Evolutionary conservation across 35 echinoderm and acorn worm species (phyloP).

Genomic region (Ptychodera flava): DNA sequence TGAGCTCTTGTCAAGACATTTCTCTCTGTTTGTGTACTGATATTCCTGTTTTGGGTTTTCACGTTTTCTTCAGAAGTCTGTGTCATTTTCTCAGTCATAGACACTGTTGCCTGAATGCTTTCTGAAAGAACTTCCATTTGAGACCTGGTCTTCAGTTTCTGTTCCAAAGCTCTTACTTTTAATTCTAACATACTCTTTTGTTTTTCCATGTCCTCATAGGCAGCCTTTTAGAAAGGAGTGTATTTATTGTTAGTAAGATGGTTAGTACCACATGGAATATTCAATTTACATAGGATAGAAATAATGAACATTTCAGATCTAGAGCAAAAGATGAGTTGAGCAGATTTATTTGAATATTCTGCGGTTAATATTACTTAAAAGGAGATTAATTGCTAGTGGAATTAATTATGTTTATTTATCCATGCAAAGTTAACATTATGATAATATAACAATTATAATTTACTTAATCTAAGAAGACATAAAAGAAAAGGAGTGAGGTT

Average conservation of each 20-base stretch:
- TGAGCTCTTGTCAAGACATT: background rate
- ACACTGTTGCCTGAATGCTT: background rate
- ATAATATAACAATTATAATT: too few relatives aligned
- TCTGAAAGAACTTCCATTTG: background rate
- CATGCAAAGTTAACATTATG: too few relatives aligned
- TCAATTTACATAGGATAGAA: too few relatives aligned
- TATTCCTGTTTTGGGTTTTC: background rate
- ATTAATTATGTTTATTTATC: too few relatives aligned
- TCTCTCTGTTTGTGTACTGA: background rate
- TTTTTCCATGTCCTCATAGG: constrained; percentile 38
- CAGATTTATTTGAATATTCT: too few relatives aligned
- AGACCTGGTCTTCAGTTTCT: constrained; percentile 28
- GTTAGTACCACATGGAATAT: background rate
- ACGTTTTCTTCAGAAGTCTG: background rate
- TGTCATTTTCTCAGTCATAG: background rate
- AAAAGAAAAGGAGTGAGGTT: too few relatives aligned
- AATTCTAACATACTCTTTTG: constrained; percentile 33
- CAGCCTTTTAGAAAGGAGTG: constrained; percentile 14
- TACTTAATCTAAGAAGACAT: too few relatives aligned
- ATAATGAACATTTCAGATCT: too few relatives aligned
- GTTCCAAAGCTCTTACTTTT: constrained; percentile 31
- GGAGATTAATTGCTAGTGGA: too few relatives aligned
- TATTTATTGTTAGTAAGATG: background rate
- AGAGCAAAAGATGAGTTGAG: too few relatives aligned
- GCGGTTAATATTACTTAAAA: too few relatives aligned